Evolutionary conservation across 2,888 invertebrate species (phyloP), one percentile per base, ranked within the genome.

Genomic region (Lacanobia oleracea): DNA sequence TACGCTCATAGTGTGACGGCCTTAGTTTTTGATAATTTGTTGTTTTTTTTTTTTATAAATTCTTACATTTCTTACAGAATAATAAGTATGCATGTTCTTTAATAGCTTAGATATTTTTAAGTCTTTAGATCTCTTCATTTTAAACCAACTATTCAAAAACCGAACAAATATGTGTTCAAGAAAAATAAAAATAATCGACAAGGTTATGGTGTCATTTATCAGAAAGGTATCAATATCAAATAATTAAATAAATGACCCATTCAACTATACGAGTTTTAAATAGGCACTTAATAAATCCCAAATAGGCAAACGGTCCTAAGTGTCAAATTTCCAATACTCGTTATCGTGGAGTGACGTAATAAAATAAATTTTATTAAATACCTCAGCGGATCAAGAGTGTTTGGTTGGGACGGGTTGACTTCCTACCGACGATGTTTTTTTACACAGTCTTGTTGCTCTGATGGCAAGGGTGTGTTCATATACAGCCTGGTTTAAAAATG

Each of bases 371-470:
- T 77, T 82, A 66, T 69, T 75, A 62, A 79, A 72, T 79, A 85
- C 89, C 90, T 88, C 67, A 77, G 85, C 85, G 86, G 88, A 93
- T 93, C 95, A 95, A 95, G 91, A 93, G 75, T 81, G 85, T 85
- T 91, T 77, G 81, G 88, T 88, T 91, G 91, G 88, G 82, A 90
- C 90, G 88, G 89, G 92, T 93, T 94, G 93, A 96, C 95, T 96
- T 96, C 96, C 96, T 95, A 95, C 95, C 95, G 95, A 93, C 94
- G 94, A 94, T 95, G 95, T 95, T 95, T 96, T 95, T 95, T 95
- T 95, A 95, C 95, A 95, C 95, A 95, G 95, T 95, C 96, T 95
- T 95, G 95, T 95, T 94, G 95, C 95, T 94, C 91, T 90, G 79
- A 75, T 79, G 79, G 88, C 93, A 93, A 94, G 89, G 95, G 89